Evolutionary conservation across 2,888 invertebrate species (phyloP), one percentile per base, ranked within the genome.

Genomic region (Myopa testacea): DNA sequence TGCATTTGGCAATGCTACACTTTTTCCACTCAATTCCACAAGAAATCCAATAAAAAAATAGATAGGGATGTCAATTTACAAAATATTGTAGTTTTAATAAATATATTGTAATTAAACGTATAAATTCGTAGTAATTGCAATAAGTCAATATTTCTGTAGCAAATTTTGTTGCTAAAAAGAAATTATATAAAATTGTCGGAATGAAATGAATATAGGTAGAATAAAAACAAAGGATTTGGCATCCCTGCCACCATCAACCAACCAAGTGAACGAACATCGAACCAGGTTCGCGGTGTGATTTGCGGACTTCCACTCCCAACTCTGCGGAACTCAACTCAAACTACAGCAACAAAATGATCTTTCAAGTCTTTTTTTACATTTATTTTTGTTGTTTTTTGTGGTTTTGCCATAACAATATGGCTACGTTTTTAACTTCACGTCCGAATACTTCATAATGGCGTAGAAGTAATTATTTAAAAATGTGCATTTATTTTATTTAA

Each of bases 401-500:
- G 45, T 50, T 69, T 72, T 72, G 75, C 58, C 75, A 75, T 68
- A 75, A 67, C 75, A 75, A 75, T 55, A 75, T 75, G 75, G 75
- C 75, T 75, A 67, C 75, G 75, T 55, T 75, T 65, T 67, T 50
- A 68, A 68, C 75, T 68, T 67, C 55, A 45, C 34, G 38, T 74
- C 62, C 50, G 26, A 65, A 65, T n/a, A 74, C 14, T 63, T 52
- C 34, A 50, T 74, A 40, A 37, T 37, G n/a, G 55, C 34, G 50
- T 26, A 4, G 37, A 12, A 37, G 34, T 58, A 38, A 71, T 52
- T 71, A 16, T 71, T 14, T 38, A 55, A 58, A 34, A 58, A 38
- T 52, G 71, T 71, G 71, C 26, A 34, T 34, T 55, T 38, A 58
- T 26, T 58, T 55, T 71, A 34, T 50, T 26, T 38, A 58, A 58